Conservation (phyloP, 2,797 vertebrate genomes). For the Pantherophis vulpinus region DNA sequence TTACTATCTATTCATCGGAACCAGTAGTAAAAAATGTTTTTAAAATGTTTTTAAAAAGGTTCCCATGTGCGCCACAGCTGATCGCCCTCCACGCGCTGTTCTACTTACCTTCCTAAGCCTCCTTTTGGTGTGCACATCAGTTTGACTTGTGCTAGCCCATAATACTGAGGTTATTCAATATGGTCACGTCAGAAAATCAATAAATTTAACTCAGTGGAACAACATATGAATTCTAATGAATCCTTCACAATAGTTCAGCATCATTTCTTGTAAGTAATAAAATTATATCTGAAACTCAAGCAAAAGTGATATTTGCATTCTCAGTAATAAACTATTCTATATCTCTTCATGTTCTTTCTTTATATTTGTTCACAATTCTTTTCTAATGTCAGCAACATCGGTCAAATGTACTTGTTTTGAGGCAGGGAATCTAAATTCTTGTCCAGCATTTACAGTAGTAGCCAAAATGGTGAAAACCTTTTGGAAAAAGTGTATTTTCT, state of each 20-base stretch:
- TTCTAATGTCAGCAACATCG: background rate
- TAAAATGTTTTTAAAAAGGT: too few species aligned
- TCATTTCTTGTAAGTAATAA: background rate
- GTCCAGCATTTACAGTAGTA: background rate
- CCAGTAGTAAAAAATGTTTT: too few species aligned
- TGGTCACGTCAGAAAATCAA: background rate
- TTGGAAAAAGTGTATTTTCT: too few species aligned
- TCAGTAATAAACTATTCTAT: background rate
- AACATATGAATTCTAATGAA: background rate
- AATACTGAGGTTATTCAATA: background rate
- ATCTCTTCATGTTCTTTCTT: background rate
- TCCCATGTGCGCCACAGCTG: too few species aligned
- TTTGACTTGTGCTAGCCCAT: background rate
- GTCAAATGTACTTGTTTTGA: background rate
- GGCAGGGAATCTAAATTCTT: background rate
- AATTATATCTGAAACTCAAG: background rate
- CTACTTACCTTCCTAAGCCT: too few species aligned
- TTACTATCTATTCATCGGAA: too few species aligned
- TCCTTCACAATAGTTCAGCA: background rate
- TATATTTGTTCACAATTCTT: background rate
- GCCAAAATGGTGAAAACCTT: too few species aligned
- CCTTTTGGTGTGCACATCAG: background rate
- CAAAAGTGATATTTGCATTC: background rate
- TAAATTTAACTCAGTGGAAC: background rate
- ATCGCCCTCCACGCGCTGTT: too few species aligned